Evolutionary conservation across 2,888 invertebrate species (phyloP).

Genomic region (Eristalinus aeneus): DNA sequence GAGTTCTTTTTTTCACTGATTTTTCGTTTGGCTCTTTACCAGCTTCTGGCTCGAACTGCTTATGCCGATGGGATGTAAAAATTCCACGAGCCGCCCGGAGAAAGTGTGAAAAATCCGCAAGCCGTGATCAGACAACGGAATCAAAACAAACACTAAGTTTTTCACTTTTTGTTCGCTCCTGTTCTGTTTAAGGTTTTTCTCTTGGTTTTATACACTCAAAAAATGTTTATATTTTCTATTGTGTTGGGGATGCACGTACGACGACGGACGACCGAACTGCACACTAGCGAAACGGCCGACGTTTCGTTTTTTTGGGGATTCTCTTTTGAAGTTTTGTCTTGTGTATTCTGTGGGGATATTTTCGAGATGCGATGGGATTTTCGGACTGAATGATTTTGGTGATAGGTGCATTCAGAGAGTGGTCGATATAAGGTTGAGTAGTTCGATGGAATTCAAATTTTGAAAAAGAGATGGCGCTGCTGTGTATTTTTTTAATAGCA

Average conservation of each 20-base stretch:
- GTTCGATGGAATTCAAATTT: neutral
- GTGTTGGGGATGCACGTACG: slow-evolving; percentile 63
- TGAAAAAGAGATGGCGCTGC: slow-evolving; percentile 16
- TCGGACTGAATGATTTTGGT: slow-evolving; percentile 28
- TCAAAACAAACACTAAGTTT: slow-evolving; percentile 37
- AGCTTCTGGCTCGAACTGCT: slow-evolving; percentile 16
- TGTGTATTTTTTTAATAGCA: neutral
- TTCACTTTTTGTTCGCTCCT: neutral
- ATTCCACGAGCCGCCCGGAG: slow-evolving; percentile 7
- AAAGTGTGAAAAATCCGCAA: slow-evolving; percentile 47
- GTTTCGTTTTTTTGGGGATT: slow-evolving; percentile 57
- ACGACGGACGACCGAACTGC: slow-evolving; percentile 59
- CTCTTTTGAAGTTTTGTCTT: slow-evolving; percentile 52
- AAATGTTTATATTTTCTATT: slow-evolving; percentile 47
- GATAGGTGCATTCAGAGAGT: slow-evolving; percentile 22
- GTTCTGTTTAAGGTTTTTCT: slow-evolving; percentile 66
- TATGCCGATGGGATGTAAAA: slow-evolving; percentile 30
- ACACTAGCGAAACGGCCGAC: slow-evolving; percentile 65
- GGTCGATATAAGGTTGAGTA: slow-evolving; percentile 1
- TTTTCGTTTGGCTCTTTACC: slow-evolving; percentile 12
- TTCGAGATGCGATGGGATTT: slow-evolving; percentile 16
- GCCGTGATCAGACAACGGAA: neutral
- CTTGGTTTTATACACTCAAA: slow-evolving; percentile 72
- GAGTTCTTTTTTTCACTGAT: neutral
- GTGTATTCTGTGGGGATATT: slow-evolving; percentile 36